phyloP scores from a whole-genome alignment of 2,797 vertebrate genomes.

The Malacoctenus gilli region DNA sequence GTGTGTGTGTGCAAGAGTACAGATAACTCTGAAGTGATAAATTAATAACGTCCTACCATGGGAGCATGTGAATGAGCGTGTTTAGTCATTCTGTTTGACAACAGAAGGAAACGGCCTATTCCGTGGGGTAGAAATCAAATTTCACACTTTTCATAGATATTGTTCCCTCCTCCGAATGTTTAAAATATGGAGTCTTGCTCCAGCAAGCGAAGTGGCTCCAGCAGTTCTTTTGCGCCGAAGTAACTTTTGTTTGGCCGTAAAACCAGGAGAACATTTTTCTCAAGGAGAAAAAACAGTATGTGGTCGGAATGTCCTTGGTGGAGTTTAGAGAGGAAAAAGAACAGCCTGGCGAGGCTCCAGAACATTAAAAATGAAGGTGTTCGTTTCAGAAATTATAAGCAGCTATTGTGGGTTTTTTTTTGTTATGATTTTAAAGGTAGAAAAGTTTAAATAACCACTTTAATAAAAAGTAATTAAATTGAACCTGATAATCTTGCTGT shows the following conservation, averaged over 20 bases:
- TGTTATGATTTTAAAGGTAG: slow-evolving; percentile 34
- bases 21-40: slow-evolving; percentile 81
- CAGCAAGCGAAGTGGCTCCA: slow-evolving; percentile 65
- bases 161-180: slow-evolving; percentile 74
- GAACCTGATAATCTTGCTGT: not conserved
- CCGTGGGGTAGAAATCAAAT: slow-evolving; percentile 76
- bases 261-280: slow-evolving; percentile 46
- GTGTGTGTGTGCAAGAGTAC: slow-evolving; percentile 41
- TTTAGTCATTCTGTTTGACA: slow-evolving; percentile 89
- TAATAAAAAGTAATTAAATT: not conserved
- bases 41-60: slow-evolving; percentile 81
- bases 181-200: slow-evolving; percentile 71
- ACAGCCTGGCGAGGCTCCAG: too few species aligned
- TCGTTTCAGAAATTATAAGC: slow-evolving; percentile 29
- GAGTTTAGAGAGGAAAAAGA: slow-evolving; percentile 49
- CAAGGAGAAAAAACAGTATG: slow-evolving; percentile 41
- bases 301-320: slow-evolving; percentile 47
- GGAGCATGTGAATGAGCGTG: slow-evolving; percentile 82
- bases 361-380: slow-evolving; percentile 41
- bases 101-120: slow-evolving; percentile 82
- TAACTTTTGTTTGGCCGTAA: slow-evolving; percentile 74
- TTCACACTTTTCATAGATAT: slow-evolving; percentile 77
- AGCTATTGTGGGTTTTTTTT: slow-evolving; percentile 21
- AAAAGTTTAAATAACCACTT: slow-evolving; percentile 9
- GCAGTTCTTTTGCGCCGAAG: slow-evolving; percentile 50